phyloP scores from a whole-genome alignment of 2,888 invertebrate genomes.

The Formica aserva region DNA sequence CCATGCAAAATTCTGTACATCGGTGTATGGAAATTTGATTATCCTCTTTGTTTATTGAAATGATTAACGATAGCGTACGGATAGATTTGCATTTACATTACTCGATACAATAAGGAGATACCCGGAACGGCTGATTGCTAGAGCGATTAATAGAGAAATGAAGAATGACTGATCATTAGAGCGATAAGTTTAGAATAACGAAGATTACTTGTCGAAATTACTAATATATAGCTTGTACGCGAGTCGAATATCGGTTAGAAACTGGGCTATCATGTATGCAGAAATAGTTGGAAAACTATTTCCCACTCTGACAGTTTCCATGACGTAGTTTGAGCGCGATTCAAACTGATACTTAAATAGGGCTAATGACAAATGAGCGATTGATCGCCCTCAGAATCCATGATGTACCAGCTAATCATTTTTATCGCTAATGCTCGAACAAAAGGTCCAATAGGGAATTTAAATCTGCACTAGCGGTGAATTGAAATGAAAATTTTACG shows the following conservation, averaged over 20 bases:
- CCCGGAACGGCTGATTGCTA: not conserved
- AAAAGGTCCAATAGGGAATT: not conserved
- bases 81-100: not conserved
- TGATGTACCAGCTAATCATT: not conserved
- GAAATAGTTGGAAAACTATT: slow-evolving; percentile 55
- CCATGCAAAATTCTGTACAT: not conserved
- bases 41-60: slow-evolving; percentile 16
- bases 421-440: not conserved
- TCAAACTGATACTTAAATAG: slow-evolving; percentile 29
- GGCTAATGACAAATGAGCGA: slow-evolving; percentile 40
- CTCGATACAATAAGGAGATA: slow-evolving; percentile 17
- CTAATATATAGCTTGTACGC: slow-evolving; percentile 42
- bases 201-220: not conserved
- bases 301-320: slow-evolving; percentile 22
- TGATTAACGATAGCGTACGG: slow-evolving; percentile 25
- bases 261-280: slow-evolving; percentile 9
- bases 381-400: slow-evolving; percentile 28
- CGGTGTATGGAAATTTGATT: slow-evolving; percentile 27
- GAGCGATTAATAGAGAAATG: not conserved
- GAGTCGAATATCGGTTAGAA: slow-evolving; percentile 35
- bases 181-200: slow-evolving; percentile 16
- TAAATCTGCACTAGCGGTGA: not conserved
- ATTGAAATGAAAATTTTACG: slow-evolving; percentile 35
- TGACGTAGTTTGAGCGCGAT: slow-evolving; percentile 27
- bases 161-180: slow-evolving; percentile 11